These are phyloP conservation scores for Virgularia gustaviana DNA, from an alignment of 92 coral and sea anemone genomes.

Conservation along the genomic window DNA sequence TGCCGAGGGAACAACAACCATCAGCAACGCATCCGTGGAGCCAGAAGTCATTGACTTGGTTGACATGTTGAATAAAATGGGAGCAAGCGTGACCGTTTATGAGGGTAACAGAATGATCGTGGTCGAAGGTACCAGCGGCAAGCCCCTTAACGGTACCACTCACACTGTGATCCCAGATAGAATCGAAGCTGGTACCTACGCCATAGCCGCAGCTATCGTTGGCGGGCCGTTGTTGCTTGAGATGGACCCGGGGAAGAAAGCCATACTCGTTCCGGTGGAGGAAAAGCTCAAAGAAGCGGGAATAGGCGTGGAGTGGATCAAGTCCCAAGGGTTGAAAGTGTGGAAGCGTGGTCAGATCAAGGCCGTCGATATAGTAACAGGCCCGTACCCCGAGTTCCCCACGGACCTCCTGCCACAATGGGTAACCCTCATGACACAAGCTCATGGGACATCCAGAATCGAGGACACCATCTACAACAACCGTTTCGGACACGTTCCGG, in stretches of 20 bases:
- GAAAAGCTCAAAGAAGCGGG: slow-evolving; percentile 42
- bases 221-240: slow-evolving; percentile 38
- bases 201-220: slow-evolving; percentile 52
- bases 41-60: slow-evolving; percentile 57
- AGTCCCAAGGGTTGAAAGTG: slow-evolving; percentile 15
- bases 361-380: slow-evolving; percentile 33
- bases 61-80: slow-evolving; percentile 43
- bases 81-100: slow-evolving; percentile 24
- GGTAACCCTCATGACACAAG: slow-evolving; percentile 51
- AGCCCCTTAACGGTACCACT: slow-evolving; percentile 24
- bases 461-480: slow-evolving; percentile 47
- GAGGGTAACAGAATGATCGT: slow-evolving; percentile 1
- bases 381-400: slow-evolving; percentile 55
- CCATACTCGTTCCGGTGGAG: slow-evolving; percentile 26
- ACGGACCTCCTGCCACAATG: slow-evolving; percentile 60
- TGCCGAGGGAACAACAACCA: slow-evolving; percentile 46
- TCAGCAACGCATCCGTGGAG: slow-evolving; percentile 54
- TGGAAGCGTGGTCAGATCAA: background rate
- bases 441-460: slow-evolving; percentile 41
- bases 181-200: slow-evolving; percentile 48
- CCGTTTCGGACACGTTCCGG: slow-evolving; percentile 46
- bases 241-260: slow-evolving; percentile 12
- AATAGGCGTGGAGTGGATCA: slow-evolving; percentile 25
- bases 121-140: slow-evolving; percentile 5
- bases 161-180: slow-evolving; percentile 43